A percentile compares a stretch with the other conserved stretches of the same genome.
Conservation (phyloP, 2,113 vertebrate genomes). For the Mirounga angustirostris region DNA sequence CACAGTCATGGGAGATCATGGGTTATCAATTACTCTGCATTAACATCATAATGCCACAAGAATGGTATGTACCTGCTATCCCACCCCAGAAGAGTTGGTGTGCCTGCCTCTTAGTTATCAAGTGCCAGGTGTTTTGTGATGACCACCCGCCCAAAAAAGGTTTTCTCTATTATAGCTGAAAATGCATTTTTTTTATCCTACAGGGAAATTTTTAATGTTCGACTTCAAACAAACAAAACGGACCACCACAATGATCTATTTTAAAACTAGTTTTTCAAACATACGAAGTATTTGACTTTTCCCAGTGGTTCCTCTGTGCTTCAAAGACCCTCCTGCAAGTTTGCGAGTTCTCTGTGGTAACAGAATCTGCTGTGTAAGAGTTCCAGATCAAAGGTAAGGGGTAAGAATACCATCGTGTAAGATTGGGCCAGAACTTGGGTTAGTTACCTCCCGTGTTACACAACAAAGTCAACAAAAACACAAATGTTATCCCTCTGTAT, state of each 20-base stretch:
- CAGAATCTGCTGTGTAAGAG: neutral
- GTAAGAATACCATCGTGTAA: neutral
- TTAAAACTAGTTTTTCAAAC: neutral
- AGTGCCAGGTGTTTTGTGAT: neutral
- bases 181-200: neutral
- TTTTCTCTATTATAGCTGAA: constrained; percentile 20
- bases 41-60: neutral
- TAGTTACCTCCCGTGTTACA: neutral
- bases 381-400: neutral
- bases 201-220: neutral
- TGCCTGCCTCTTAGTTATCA: neutral
- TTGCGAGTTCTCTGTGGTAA: neutral
- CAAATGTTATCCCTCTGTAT: neutral
- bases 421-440: neutral
- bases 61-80: neutral
- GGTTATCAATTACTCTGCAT: neutral
- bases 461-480: neutral
- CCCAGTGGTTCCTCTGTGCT: neutral
- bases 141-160: neutral
- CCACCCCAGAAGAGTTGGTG: neutral
- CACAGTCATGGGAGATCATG: neutral
- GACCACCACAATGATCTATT: neutral
- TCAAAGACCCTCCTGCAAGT: neutral
- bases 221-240: constrained; percentile 29
- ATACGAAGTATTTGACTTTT: neutral